These are phyloP conservation scores for Dromas ardeola DNA, from an alignment of 2,113 vertebrate genomes.

Conservation along the genomic window DNA sequence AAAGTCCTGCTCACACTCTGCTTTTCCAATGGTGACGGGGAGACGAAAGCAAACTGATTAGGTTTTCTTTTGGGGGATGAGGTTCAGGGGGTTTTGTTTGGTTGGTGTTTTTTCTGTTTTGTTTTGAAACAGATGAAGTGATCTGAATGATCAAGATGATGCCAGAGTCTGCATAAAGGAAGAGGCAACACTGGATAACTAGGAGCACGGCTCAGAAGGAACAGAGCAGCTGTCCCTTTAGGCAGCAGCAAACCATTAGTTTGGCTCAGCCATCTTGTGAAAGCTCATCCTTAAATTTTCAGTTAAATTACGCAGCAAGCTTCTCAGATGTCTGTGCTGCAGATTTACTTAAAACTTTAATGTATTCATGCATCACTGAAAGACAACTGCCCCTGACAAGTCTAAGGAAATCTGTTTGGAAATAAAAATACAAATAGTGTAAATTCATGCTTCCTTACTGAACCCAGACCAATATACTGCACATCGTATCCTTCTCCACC, in stretches of 20 bases:
- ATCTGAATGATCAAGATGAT: not conserved
- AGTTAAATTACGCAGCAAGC: conserved; percentile 15
- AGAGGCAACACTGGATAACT: not conserved
- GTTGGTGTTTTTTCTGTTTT: not conserved
- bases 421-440: not conserved
- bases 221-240: conserved; percentile 34
- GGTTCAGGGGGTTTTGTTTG: not conserved
- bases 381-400: conserved; percentile 24
- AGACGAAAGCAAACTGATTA: not conserved
- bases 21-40: not conserved
- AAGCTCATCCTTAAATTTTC: conserved; percentile 35
- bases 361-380: conserved; percentile 10
- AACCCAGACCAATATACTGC: not conserved
- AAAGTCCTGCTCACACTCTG: not conserved
- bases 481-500: not conserved
- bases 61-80: not conserved
- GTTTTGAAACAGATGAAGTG: not conserved
- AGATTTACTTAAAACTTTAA: conserved; percentile 44
- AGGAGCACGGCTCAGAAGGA: not conserved
- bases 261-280: conserved; percentile 52
- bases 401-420: not conserved
- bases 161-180: not conserved
- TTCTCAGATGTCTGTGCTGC: conserved; percentile 24
- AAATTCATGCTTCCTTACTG: not conserved
- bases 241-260: conserved; percentile 44